phyloP scores from a whole-genome alignment of 1,140 invertebrate species.

The Zophobas atratus region DNA sequence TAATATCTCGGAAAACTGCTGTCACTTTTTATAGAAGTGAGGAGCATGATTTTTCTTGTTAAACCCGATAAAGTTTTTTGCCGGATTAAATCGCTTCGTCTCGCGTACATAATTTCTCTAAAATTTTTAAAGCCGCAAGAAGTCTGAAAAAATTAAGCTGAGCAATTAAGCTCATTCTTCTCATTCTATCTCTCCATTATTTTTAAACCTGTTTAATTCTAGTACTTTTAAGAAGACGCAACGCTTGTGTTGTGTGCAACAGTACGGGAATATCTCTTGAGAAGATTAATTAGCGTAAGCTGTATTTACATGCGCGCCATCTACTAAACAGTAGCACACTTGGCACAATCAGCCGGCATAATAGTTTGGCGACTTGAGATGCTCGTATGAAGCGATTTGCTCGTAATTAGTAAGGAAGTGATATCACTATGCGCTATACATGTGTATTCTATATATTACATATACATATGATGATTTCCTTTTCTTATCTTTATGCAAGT shows the following conservation, averaged over 20 bases:
- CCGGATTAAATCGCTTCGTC: constrained; percentile 51
- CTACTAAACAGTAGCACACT: constrained; percentile 25
- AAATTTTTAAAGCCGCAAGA: constrained; percentile 18
- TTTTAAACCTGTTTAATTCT: constrained; percentile 38
- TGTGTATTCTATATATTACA: no score
- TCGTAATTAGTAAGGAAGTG: neutral
- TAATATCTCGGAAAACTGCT: constrained; percentile 65
- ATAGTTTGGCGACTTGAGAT: constrained; percentile 1
- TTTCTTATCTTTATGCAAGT: constrained; percentile 7
- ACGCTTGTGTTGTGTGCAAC: neutral
- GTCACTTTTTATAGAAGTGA: constrained; percentile 61
- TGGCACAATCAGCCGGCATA: constrained; percentile 12
- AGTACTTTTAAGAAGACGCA: neutral
- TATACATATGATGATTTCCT: constrained; percentile 1
- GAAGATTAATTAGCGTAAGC: constrained; percentile 6
- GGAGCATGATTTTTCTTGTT: constrained; percentile 57
- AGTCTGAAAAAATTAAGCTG: constrained; percentile 28
- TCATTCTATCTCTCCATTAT: neutral
- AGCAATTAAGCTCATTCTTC: constrained; percentile 44
- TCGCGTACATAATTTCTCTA: constrained; percentile 7
- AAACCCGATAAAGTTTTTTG: constrained; percentile 59
- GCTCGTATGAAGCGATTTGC: constrained; percentile 22
- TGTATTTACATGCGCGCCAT: constrained; percentile 9
- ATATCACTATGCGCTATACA: no score
- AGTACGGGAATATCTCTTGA: no score